phyloP scores from a whole-genome alignment of 2,113 vertebrate species.

The Boulengeromyrus knoepffleri region DNA sequence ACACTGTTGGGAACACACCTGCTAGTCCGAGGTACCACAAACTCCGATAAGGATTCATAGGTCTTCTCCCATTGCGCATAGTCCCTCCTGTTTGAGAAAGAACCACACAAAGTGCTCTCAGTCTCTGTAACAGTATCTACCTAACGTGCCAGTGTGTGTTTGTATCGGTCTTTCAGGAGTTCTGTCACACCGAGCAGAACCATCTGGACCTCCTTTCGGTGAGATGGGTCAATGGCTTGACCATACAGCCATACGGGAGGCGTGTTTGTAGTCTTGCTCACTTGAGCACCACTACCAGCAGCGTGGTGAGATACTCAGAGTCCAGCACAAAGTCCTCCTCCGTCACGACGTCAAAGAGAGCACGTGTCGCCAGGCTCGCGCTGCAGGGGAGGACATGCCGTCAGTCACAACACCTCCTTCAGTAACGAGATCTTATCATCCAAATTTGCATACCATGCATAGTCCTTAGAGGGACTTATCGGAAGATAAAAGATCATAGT shows the following conservation, averaged over 20 bases:
- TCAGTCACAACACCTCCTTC: background rate
- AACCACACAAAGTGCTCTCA: background rate
- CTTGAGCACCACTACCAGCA: constrained; percentile 85
- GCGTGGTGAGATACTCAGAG: constrained; percentile 87
- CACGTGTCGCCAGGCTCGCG: constrained; percentile 74
- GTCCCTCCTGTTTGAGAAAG: constrained; percentile 52
- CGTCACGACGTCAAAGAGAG: constrained; percentile 72
- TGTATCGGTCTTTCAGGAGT: background rate
- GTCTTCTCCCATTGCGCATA: constrained; percentile 79
- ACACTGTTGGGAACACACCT: constrained; percentile 63
- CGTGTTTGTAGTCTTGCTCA: constrained; percentile 47
- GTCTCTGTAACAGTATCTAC: background rate
- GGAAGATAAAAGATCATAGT: background rate
- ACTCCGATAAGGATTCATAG: constrained; percentile 83
- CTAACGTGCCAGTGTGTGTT: background rate
- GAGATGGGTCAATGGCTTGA: background rate
- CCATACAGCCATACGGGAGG: background rate
- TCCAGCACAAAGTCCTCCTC: constrained; percentile 85
- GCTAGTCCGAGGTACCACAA: constrained; percentile 92
- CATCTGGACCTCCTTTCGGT: background rate
- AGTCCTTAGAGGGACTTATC: background rate
- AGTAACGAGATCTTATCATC: background rate
- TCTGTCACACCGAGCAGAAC: background rate
- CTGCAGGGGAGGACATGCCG: constrained; percentile 40
- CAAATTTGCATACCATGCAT: background rate